Conservation (phyloP, 2,888 invertebrate species). For the Syrista parreyssii region DNA sequence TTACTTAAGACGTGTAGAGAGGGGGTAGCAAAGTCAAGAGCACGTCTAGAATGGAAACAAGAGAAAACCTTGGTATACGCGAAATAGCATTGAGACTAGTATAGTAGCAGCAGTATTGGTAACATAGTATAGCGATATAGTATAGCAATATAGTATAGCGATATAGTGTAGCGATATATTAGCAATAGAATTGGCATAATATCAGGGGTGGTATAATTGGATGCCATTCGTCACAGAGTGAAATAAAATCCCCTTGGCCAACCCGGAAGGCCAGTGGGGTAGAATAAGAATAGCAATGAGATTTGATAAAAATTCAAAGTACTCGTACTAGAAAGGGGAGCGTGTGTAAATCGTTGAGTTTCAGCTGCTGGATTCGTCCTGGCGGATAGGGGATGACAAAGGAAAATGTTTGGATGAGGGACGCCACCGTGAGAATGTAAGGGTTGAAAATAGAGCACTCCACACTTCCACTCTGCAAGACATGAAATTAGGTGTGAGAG, state of each 20-base stretch:
- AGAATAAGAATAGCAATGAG: background rate
- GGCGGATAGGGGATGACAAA: background rate
- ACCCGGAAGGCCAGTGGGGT: too few relatives aligned
- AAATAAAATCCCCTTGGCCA: background rate
- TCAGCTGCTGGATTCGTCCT: background rate
- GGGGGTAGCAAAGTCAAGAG: background rate
- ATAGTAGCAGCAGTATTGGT: background rate
- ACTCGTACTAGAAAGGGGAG: background rate
- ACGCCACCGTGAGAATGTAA: background rate
- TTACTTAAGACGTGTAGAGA: background rate
- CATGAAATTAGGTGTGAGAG: background rate
- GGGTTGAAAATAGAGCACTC: background rate
- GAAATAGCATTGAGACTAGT: background rate
- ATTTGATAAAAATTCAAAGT: background rate
- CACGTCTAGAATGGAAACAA: background rate
- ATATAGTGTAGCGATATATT: background rate
- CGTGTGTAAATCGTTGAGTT: background rate
- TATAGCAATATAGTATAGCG: too few relatives aligned
- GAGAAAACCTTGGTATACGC: background rate
- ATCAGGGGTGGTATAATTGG: background rate
- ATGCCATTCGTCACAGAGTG: background rate
- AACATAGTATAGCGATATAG: background rate
- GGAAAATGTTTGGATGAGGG: background rate
- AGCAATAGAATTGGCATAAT: background rate
- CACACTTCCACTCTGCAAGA: background rate